These are phyloP conservation scores for Bathynomus jamesi DNA, from an alignment of 1,140 invertebrate genomes.

Conservation along the genomic window DNA sequence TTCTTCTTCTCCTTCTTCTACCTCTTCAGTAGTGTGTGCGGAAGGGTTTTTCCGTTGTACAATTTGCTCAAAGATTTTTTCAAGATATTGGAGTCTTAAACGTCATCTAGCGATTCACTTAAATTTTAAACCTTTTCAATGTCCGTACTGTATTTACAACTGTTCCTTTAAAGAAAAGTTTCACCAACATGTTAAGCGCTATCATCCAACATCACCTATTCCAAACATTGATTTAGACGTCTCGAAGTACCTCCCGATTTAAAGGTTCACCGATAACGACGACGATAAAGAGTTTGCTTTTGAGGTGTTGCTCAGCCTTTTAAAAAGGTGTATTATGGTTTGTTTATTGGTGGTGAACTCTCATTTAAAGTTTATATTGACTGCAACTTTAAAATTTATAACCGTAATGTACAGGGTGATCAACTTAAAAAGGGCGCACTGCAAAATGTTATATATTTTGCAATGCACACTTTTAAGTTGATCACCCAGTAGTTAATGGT, in stretches of 20 bases:
- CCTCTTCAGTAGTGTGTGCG: background rate
- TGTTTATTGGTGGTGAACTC: too few species aligned
- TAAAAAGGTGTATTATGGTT: too few species aligned
- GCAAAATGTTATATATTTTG: too few species aligned
- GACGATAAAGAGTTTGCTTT: too few species aligned
- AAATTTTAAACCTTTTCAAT: constrained; percentile 38
- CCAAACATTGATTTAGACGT: background rate
- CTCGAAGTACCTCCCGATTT: background rate
- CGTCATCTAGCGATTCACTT: constrained; percentile 42
- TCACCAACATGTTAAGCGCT: constrained; percentile 28
- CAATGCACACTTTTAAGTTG: too few species aligned
- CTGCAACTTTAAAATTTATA: too few species aligned
- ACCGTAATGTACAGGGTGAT: too few species aligned
- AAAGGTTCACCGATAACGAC: too few species aligned
- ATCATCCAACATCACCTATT: constrained; percentile 10
- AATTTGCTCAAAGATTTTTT: constrained; percentile 31
- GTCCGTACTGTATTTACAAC: constrained; percentile 45
- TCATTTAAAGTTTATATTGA: too few species aligned
- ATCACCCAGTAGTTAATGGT: too few species aligned
- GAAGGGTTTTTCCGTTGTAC: constrained; percentile 15
- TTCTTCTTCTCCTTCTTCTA: background rate
- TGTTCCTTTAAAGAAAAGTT: constrained; percentile 35
- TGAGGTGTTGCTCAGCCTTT: too few species aligned
- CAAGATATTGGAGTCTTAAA: constrained; percentile 40
- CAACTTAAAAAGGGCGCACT: too few species aligned